Percentiles rank a stretch among this genome's conserved stretches.
These are phyloP conservation scores for Falcaria lacertinaria DNA, from an alignment of 2,888 invertebrate species.

Conservation along the genomic window DNA sequence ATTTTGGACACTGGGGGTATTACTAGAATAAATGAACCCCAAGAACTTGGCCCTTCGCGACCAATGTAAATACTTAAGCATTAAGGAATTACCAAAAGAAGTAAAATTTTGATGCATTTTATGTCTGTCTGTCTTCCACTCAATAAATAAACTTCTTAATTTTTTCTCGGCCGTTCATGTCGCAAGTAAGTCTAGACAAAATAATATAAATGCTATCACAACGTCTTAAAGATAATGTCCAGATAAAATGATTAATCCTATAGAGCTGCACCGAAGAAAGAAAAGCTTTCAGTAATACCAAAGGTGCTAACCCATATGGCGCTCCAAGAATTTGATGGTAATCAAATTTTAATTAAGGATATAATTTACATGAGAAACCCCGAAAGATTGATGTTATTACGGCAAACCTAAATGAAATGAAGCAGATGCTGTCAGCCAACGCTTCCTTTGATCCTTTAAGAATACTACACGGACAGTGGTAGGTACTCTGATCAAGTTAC, in stretches of 20 bases:
- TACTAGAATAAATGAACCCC: no score
- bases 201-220: not conserved
- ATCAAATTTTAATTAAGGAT: no score
- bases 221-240: not conserved
- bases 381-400: slow-evolving; percentile 53
- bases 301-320: not conserved
- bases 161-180: not conserved
- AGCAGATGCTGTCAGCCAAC: slow-evolving; percentile 48
- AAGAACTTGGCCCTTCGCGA: no score
- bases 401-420: slow-evolving; percentile 56
- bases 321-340: no score
- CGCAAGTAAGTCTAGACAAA: not conserved
- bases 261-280: no score
- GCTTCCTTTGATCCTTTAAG: slow-evolving; percentile 61
- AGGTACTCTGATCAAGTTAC: slow-evolving; percentile 36
- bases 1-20: no score
- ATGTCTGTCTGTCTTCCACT: not conserved
- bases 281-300: not conserved
- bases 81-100: no score
- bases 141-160: not conserved
- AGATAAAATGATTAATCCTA: not conserved
- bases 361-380: not conserved
- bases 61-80: no score
- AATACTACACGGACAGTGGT: slow-evolving; percentile 30
- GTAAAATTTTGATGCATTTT: no score